These are phyloP conservation scores for Baccha elongata DNA, from an alignment of 2,888 invertebrate genomes.

Conservation along the genomic window DNA sequence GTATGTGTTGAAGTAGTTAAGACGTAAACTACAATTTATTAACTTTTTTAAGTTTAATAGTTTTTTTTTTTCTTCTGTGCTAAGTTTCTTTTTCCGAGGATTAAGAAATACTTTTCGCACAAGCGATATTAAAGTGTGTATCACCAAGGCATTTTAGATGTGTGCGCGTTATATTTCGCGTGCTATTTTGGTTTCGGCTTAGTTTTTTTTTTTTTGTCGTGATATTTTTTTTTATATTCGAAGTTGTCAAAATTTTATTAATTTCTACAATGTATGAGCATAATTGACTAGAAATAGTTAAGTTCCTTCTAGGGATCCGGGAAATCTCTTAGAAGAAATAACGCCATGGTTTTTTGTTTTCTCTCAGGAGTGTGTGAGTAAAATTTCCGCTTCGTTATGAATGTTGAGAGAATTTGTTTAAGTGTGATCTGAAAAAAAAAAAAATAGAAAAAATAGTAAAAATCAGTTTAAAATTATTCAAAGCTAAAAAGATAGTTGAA, in stretches of 20 bases:
- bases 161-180: slow-evolving; percentile 39
- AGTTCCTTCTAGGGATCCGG: slow-evolving; percentile 56
- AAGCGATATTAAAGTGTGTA: slow-evolving; percentile 44
- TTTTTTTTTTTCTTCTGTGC: slow-evolving; percentile 7
- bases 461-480: too few species aligned
- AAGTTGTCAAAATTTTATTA: slow-evolving; percentile 9
- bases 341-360: slow-evolving; percentile 49
- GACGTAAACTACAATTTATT: slow-evolving; percentile 51
- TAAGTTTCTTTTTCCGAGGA: slow-evolving; percentile 16
- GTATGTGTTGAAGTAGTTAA: slow-evolving; percentile 66
- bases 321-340: slow-evolving; percentile 47
- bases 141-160: slow-evolving; percentile 66
- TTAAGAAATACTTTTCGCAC: slow-evolving; percentile 39
- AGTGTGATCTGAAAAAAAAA: slow-evolving; percentile 44
- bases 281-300: slow-evolving; percentile 58
- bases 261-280: slow-evolving; percentile 24
- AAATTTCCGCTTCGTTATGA: slow-evolving; percentile 38
- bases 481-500: too few species aligned
- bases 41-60: background rate
- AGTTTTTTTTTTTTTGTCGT: background rate
- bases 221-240: background rate
- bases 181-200: slow-evolving; percentile 6
- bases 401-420: slow-evolving; percentile 9
- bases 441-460: too few species aligned
- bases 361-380: background rate